Evolutionary conservation across 30 jellyfish, hydroid and myxozoan species (phyloP).

Genomic region (Cassiopea andromeda): DNA sequence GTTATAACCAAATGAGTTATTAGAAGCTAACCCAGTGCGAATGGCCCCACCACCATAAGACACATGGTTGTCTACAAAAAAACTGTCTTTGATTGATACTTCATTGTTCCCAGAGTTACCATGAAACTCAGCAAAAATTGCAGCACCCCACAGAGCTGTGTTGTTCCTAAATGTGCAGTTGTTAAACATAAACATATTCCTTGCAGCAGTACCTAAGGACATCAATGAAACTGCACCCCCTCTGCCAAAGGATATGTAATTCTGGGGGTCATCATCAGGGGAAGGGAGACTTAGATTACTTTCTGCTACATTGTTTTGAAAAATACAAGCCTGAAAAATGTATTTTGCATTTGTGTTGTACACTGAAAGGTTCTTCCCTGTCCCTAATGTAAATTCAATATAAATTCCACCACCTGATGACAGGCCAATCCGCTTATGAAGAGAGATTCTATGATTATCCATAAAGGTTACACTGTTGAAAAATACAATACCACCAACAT

Average conservation of each 20-base stretch:
- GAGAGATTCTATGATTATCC: neutral
- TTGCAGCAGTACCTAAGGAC: constrained; percentile 42
- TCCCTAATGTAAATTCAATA: constrained; percentile 52
- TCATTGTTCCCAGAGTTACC: constrained; percentile 35
- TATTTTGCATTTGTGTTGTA: constrained; percentile 7
- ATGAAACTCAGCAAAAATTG: constrained; percentile 56
- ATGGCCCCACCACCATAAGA: constrained; percentile 81
- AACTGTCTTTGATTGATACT: neutral
- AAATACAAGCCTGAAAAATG: constrained; percentile 26
- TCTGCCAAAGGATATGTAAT: constrained; percentile 60
- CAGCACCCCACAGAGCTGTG: constrained; percentile 90
- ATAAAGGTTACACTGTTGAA: constrained; percentile 23
- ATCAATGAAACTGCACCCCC: constrained; percentile 76
- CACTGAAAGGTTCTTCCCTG: neutral
- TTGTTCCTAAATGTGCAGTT: constrained; percentile 45
- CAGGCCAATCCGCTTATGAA: constrained; percentile 2
- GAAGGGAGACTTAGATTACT: constrained; percentile 33
- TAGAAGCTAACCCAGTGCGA: constrained; percentile 48
- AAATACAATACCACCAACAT: constrained; percentile 51
- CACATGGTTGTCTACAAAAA: constrained; percentile 60
- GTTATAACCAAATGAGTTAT: constrained; percentile 25
- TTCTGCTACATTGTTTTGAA: constrained; percentile 57
- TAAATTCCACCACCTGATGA: constrained; percentile 80
- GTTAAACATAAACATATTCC: constrained; percentile 31
- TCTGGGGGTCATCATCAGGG: constrained; percentile 22